A percentile compares a stretch with the other conserved stretches of the same genome.
phyloP scores from a whole-genome alignment of 2,113 vertebrate genomes.

The Haemorhous mexicanus region DNA sequence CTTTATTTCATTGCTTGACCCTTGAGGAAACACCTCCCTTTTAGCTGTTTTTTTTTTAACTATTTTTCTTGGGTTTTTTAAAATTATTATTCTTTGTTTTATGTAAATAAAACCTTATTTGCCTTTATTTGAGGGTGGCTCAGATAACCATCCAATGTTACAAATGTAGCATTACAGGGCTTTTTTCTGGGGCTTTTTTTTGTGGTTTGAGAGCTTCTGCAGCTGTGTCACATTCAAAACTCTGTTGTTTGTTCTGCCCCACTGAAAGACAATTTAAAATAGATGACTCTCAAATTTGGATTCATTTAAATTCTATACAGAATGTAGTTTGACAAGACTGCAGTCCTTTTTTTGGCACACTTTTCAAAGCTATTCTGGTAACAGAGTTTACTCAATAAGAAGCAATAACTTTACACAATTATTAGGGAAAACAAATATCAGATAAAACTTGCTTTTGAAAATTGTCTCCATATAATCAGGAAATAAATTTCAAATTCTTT shows the following conservation, averaged over 20 bases:
- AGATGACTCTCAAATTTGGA: background rate
- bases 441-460: background rate
- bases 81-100: background rate
- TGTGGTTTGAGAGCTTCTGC: background rate
- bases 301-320: background rate
- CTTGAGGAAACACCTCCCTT: background rate
- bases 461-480: background rate
- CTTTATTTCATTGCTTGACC: background rate
- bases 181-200: background rate
- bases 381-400: background rate
- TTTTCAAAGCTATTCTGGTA: background rate
- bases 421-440: background rate
- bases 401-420: background rate
- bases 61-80: background rate
- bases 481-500: background rate
- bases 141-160: background rate
- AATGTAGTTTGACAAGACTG: background rate
- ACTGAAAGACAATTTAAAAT: constrained; percentile 2
- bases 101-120: background rate
- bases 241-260: background rate
- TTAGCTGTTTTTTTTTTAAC: background rate
- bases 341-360: background rate
- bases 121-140: background rate
- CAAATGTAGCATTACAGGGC: background rate
- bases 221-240: constrained; percentile 1